Conservation (phyloP, 2,113 vertebrate species). For the Mesocricetus auratus region DNA sequence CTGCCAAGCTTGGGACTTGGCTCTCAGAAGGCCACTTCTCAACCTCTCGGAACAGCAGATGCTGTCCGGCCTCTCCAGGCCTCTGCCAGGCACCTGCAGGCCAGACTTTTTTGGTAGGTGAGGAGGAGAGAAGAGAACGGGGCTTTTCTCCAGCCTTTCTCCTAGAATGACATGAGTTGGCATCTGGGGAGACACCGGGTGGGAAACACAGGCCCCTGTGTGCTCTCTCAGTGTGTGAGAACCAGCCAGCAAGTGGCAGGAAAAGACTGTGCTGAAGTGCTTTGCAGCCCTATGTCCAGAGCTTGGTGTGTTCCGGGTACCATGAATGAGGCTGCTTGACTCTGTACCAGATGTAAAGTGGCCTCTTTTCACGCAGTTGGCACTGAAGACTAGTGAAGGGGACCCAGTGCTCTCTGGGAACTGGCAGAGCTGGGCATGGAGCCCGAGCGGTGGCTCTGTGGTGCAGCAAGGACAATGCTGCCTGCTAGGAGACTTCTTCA, state of each 20-base stretch:
- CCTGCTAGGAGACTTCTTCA: neutral
- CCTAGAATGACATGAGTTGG: conserved; percentile 26
- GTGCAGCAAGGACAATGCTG: neutral
- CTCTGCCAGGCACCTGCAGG: conserved; percentile 53
- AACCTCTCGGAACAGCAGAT: neutral
- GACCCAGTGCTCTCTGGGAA: conserved; percentile 53
- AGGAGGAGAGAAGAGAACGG: conserved; percentile 46
- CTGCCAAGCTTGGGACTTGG: conserved; percentile 42
- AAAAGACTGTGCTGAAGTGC: conserved; percentile 34
- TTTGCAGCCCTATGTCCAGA: neutral
- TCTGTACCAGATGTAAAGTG: conserved; percentile 69
- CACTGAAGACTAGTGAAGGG: conserved; percentile 4
- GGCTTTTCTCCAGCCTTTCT: conserved; percentile 39
- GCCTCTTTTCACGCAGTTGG: conserved; percentile 70
- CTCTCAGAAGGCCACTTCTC: conserved; percentile 27
- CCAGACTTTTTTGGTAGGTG: conserved; percentile 65
- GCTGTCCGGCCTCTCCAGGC: neutral
- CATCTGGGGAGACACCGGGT: neutral
- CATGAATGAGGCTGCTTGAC: conserved; percentile 17
- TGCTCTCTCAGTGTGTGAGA: conserved; percentile 43
- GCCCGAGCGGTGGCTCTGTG: conserved; percentile 53
- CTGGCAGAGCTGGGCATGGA: neutral
- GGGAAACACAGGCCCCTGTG: conserved; percentile 3
- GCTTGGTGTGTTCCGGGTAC: conserved; percentile 56
- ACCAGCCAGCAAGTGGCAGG: neutral